Conservation (phyloP, 1,140 invertebrate genomes). For the Aleiodes sp. region DNA sequence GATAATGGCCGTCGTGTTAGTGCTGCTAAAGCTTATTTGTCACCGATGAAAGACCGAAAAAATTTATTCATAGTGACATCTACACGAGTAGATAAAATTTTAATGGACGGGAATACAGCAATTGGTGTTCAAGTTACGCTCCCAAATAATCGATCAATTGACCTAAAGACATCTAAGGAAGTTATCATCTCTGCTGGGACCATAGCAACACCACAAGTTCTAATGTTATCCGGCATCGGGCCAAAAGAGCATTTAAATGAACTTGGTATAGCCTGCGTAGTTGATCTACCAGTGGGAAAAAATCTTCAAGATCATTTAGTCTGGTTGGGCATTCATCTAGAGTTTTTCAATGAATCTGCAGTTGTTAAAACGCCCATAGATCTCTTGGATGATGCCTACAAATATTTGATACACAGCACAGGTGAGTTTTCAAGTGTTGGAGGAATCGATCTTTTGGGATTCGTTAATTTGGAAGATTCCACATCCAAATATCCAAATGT, state of each 20-base stretch:
- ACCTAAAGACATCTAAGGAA: slow-evolving; percentile 68
- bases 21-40: slow-evolving; percentile 72
- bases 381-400: slow-evolving; percentile 59
- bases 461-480: slow-evolving; percentile 65
- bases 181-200: slow-evolving; percentile 73
- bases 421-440: slow-evolving; percentile 66
- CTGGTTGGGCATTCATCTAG: slow-evolving; percentile 72
- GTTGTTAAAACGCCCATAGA: slow-evolving; percentile 42
- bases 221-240: slow-evolving; percentile 81
- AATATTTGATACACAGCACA: slow-evolving; percentile 59
- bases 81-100: slow-evolving; percentile 68
- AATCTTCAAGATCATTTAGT: slow-evolving; percentile 80
- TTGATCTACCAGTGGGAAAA: slow-evolving; percentile 75
- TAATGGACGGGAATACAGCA: slow-evolving; percentile 64
- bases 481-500: slow-evolving; percentile 66
- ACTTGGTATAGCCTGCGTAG: slow-evolving; percentile 73
- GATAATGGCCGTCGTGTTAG: slow-evolving; percentile 72
- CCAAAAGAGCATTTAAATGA: slow-evolving; percentile 74
- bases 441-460: slow-evolving; percentile 67
- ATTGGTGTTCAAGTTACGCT: slow-evolving; percentile 63
- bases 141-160: slow-evolving; percentile 53
- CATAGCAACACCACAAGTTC: slow-evolving; percentile 70
- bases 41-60: slow-evolving; percentile 66
- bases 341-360: slow-evolving; percentile 62
- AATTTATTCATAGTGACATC: slow-evolving; percentile 78